Evolutionary conservation across 92 coral and sea anemone genomes (phyloP), one percentile per base, ranked within the genome.

Genomic region (Chrysogorgia sp.): DNA sequence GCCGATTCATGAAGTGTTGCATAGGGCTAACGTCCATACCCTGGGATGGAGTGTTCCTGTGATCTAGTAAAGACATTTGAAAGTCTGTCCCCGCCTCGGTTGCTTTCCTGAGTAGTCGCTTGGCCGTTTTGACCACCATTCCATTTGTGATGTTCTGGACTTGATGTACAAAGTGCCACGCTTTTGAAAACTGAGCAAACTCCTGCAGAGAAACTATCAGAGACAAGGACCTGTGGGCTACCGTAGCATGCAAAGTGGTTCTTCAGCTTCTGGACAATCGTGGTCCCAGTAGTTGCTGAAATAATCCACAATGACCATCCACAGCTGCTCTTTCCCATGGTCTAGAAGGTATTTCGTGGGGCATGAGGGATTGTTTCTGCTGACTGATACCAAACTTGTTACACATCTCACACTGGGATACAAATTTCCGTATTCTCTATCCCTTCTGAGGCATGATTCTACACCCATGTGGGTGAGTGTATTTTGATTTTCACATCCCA

Each of bases 251-350:
- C 67, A 68, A 80, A 58, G 26, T 80, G 77, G 58, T 23, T 41
- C 78, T 80, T 80, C 52, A 80, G 53, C 66, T 68, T 80, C 84
- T 55, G 52, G 53, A 68, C 67, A 34, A 79, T 76, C 21, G 40
- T 23, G 24, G 13, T 69, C 76, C 76, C 76, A 69, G 76, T 45
- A 69, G 76, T 69, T 69, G 60, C 76, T 69, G 37, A 69, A 68
- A 20, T 52, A 52, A 20, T 52, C 59, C 21, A 52, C 59, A 23
- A 7, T 52, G 26, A 23, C 20, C 59, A 52, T 77, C 71, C 26
- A 52, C 26, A 17, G 59, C 26, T 3, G 7, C 17, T 17, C 59
- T 52, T 17, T 23, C 5, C 59, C 43, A 37, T 37, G 59, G 22
- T 17, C 59, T 52, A 20, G 26, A 52, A 52, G 59, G 26, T 17